These are phyloP conservation scores for Coelopa pilipes DNA, from an alignment of 2,888 invertebrate species.

Conservation along the genomic window DNA sequence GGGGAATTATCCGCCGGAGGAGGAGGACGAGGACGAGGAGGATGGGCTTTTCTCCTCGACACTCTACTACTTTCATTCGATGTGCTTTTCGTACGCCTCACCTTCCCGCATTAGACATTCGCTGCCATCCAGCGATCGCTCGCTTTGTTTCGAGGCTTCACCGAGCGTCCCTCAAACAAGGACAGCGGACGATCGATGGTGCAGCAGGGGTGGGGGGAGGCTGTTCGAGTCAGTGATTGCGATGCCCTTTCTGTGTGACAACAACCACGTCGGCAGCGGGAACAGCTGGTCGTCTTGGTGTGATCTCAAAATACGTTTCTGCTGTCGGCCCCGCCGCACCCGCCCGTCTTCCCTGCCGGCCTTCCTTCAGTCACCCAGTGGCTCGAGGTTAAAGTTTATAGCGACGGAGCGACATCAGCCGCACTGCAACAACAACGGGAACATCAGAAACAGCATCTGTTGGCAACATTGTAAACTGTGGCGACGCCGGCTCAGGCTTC, in stretches of 20 bases:
- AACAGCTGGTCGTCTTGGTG: neutral
- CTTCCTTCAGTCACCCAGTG: neutral
- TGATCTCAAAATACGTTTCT: constrained; percentile 32
- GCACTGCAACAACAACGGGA: neutral
- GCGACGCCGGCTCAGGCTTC: neutral
- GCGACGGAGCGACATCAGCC: neutral
- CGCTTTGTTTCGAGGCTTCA: neutral
- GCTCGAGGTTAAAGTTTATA: neutral
- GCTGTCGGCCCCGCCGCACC: neutral
- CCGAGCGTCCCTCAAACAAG: neutral
- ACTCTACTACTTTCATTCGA: too few relatives aligned
- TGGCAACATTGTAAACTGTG: neutral
- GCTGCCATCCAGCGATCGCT: neutral
- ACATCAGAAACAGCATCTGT: neutral
- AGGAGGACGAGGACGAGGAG: too few relatives aligned
- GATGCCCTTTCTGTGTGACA: too few relatives aligned
- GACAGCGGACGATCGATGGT: too few relatives aligned
- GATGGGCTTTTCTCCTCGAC: too few relatives aligned
- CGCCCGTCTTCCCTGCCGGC: neutral
- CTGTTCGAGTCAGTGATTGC: neutral
- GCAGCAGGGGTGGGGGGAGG: neutral
- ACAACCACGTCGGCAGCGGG: too few relatives aligned
- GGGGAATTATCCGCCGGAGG: too few relatives aligned
- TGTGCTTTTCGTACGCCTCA: too few relatives aligned
- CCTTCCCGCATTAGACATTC: too few relatives aligned